Base-by-base conservation (phyloP, 2,113 vertebrate genomes). In the Ophthalmolycus amberensis region DNA sequence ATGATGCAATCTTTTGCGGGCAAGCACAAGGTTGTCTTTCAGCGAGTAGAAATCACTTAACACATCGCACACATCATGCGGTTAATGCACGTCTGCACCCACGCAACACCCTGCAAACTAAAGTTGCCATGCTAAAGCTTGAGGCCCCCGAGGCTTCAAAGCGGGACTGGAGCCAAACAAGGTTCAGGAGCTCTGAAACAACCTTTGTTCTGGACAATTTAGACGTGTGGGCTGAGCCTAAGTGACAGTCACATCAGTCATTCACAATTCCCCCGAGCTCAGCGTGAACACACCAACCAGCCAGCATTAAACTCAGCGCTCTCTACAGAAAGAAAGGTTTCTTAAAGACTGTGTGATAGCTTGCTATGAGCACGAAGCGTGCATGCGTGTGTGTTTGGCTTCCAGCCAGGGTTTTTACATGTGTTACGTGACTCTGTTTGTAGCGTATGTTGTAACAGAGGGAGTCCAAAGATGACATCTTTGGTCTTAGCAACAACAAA, bases 401-500 rank as follows among this genome's bases (percentile, higher is more conserved):
- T 22, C 34, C 72, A 38, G 84, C 85, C 73, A 86, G 29, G 25
- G 37, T 77, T 77, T 85, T 42, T 85, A 74, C 34, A 71, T 66
- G 81, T 72, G 76, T 84, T 78, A 85, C 63, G 54, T 58, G 66
- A 87, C 77, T 82, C 75, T 54, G 58, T 82, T 80, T 83, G 77
- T 76, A 83, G 81, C 71, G 32, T 87, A 88, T 88, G 88, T 32
- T 79, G 42, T n/a, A 89, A 82, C 84, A 89, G 84, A 90, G 81
- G 87, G 88, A 85, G 75, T 79, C 78, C 65, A 84, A 83, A 79
- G 79, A 86, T 86, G 91, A 77, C 85, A 90, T 87, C 77, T 87
- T 86, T 83, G 72, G 83, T 77, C 71, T 79, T 63, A 82, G 27
- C 71, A 85, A 91, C 79, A 91, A 91, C 88, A 90, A 90, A 88